phyloP scores from a whole-genome alignment of 1,140 invertebrate species.

The Brachionus calyciflorus region DNA sequence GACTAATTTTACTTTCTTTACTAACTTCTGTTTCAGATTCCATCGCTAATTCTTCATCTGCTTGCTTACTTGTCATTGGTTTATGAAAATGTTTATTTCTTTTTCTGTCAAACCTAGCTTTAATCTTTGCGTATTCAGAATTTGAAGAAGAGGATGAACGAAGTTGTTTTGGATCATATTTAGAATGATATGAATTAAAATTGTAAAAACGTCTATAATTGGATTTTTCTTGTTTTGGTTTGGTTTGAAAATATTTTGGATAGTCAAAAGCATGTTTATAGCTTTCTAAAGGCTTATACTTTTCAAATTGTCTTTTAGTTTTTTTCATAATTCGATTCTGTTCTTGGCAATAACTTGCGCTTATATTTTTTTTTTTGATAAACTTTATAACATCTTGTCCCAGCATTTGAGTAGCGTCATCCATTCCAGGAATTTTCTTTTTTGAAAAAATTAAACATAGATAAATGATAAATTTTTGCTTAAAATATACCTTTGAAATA shows the following conservation, averaged over 20 bases:
- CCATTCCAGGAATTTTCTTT: conserved; percentile 28
- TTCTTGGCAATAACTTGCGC: conserved; percentile 44
- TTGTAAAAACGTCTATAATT: background rate
- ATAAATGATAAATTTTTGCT: background rate
- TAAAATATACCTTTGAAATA: conserved; percentile 12
- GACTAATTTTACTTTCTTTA: background rate
- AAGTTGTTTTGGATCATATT: background rate
- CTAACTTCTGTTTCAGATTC: background rate
- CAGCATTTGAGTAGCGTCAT: conserved; percentile 26
- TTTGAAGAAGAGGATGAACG: conserved; percentile 14
- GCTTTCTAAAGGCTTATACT: background rate
- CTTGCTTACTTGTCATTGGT: background rate
- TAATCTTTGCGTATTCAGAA: background rate
- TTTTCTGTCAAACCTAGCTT: background rate
- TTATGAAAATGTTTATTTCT: background rate
- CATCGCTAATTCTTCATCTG: background rate
- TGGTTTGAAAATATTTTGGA: conserved; percentile 32
- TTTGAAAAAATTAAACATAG: background rate
- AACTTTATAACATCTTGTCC: conserved; percentile 33
- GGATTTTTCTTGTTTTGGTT: background rate
- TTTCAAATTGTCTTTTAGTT: background rate
- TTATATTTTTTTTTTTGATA: conserved; percentile 34
- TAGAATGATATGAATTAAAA: background rate
- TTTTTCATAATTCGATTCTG: conserved; percentile 42
- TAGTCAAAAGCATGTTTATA: conserved; percentile 28